These are phyloP conservation scores for Ennomos erosarius DNA, from an alignment of 2,888 invertebrate genomes.

Conservation along the genomic window DNA sequence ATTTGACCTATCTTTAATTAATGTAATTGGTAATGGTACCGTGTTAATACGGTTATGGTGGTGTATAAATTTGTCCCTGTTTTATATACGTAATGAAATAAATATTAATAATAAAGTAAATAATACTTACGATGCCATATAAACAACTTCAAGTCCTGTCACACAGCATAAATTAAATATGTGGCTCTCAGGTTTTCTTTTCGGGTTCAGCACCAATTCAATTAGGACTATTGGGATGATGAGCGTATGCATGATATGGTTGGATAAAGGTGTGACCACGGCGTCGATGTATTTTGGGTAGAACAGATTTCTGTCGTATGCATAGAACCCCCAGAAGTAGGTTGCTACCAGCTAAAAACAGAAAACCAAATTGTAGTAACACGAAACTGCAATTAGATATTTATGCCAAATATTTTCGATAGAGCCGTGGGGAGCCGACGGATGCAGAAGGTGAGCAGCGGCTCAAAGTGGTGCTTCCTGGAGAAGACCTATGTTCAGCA, in stretches of 20 bases:
- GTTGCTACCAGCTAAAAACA: slow-evolving; percentile 28
- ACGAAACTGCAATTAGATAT: too few species aligned
- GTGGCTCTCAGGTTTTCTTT: slow-evolving; percentile 12
- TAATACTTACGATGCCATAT: slow-evolving; percentile 14
- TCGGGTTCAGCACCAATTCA: slow-evolving; percentile 15
- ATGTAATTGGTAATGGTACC: too few species aligned
- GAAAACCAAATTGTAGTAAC: neutral
- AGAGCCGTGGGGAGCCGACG: too few species aligned
- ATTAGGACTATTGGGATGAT: slow-evolving; percentile 28
- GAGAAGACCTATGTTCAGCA: too few species aligned
- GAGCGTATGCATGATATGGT: slow-evolving; percentile 46
- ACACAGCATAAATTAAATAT: neutral
- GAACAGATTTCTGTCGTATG: slow-evolving; percentile 40
- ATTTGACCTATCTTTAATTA: too few species aligned
- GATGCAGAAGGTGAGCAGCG: too few species aligned
- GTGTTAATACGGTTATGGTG: too few species aligned
- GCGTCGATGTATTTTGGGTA: slow-evolving; percentile 41
- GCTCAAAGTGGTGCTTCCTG: too few species aligned
- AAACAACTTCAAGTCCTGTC: neutral
- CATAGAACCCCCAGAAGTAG: slow-evolving; percentile 42
- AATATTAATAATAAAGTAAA: too few species aligned
- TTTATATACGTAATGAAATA: neutral
- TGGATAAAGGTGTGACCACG: slow-evolving; percentile 36
- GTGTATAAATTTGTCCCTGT: too few species aligned
- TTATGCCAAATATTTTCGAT: too few species aligned